Base-by-base conservation (phyloP, 2,113 vertebrate genomes). In the Phaethornis superciliosus region DNA sequence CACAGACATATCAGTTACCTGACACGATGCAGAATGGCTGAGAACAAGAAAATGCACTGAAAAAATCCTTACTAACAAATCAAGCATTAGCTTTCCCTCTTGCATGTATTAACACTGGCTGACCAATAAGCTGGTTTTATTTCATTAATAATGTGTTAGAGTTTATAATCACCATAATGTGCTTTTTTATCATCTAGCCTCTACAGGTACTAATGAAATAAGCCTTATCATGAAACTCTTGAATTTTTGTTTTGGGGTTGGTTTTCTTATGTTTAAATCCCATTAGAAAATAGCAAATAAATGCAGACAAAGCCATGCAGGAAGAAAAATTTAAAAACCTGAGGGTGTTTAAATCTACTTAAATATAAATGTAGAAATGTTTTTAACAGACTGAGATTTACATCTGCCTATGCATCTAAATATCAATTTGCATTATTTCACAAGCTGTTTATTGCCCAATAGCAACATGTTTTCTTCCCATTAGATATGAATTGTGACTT, bases 1-100 rank as follows among this genome's bases (percentile, higher is more conserved):
- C 2, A 16, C 22, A n/a, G 28, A 11, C 0, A 0, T 8, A 30
- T 15, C 59, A 12, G 18, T 11, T 63, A 18, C n/a, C 59, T 52
- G 5, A 19, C 17, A 10, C 0, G 2, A 8, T 40, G 9, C 33
- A 62, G 8, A 32, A 76, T 65, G 32, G 35, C 12, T 51, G 33
- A 65, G 32, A 13, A 24, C n/a, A 85, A 19, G 32, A 35, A 89
- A 80, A 74, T 7, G 18, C 9, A 28, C 28, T n/a, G 7, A 35
- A 44, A 64, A 75, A 9, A 1, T 40, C 6, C 8, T 9, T 27
- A 16, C 10, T 11, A 32, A 65, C 35, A 65, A 52, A 12, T 0
- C 3, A 70, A 32, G 23, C 12, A 59, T 42, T 54, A 37, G 16
- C 16, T 82, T 76, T 62, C 74, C 51, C 35, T 59, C 7, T 24